A percentile compares a stretch with the other conserved stretches of the same genome.
Evolutionary conservation across 1,140 invertebrate genomes (phyloP).

Genomic region (Trichoplusia ni): DNA sequence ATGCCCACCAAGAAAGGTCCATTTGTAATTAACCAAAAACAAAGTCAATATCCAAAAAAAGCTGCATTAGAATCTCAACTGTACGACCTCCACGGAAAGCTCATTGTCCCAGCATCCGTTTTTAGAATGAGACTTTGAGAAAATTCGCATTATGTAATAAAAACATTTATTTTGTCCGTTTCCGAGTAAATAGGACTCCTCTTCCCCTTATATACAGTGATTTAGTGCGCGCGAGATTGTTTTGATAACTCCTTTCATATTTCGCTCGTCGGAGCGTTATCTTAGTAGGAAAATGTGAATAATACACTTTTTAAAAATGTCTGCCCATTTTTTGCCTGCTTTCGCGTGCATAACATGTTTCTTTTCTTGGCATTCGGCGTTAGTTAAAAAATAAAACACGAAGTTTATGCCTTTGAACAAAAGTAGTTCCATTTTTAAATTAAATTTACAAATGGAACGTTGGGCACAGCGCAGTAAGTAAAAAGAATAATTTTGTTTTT

Average conservation of each 20-base stretch:
- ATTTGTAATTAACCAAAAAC: conserved; percentile 35
- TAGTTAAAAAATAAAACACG: conserved; percentile 18
- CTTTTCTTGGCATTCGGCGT: conserved; percentile 34
- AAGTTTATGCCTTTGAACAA: conserved; percentile 12
- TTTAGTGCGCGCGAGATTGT: conserved; percentile 78
- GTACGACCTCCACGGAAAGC: conserved; percentile 42
- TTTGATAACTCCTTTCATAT: conserved; percentile 79
- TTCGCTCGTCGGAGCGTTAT: conserved; percentile 73
- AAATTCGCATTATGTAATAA: conserved; percentile 80
- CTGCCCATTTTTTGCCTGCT: conserved; percentile 6
- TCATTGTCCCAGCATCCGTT: conserved; percentile 38
- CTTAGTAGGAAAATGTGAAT: conserved; percentile 72
- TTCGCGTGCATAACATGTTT: conserved; percentile 14
- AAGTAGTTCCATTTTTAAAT: conserved; percentile 26
- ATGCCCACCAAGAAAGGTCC: conserved; percentile 30
- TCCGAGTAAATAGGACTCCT: conserved; percentile 77
- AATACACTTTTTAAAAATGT: conserved; percentile 38
- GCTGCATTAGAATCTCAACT: conserved; percentile 39
- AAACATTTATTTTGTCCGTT: conserved; percentile 80
- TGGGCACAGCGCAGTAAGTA: neutral
- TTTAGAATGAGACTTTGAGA: conserved; percentile 69
- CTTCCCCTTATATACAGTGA: conserved; percentile 79
- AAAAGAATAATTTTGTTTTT: neutral
- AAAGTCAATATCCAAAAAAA: conserved; percentile 31
- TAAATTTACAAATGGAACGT: conserved; percentile 21